These are phyloP conservation scores for Sinodicranocentrus sp. DNA, from an alignment of 2,888 invertebrate genomes.

Conservation along the genomic window DNA sequence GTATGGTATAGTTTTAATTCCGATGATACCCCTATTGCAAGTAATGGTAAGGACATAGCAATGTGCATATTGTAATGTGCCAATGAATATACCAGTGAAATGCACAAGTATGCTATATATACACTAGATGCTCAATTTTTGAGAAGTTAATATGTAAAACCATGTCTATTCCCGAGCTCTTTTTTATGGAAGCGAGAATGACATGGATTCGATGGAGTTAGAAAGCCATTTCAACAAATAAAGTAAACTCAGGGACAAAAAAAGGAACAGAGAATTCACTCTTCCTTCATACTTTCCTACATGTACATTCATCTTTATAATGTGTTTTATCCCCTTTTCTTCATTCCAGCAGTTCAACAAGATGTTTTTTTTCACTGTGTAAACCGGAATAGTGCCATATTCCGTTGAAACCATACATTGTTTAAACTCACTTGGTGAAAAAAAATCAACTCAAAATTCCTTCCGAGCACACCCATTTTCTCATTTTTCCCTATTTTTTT, in stretches of 20 bases:
- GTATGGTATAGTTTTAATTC: neutral
- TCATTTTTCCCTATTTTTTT: conserved; percentile 14
- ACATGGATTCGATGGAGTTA: too few relatives aligned
- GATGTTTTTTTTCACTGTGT: neutral
- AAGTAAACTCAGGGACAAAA: too few relatives aligned
- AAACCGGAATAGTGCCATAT: neutral
- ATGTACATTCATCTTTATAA: neutral
- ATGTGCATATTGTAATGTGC: neutral
- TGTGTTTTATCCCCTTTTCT: neutral
- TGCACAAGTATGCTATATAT: too few relatives aligned
- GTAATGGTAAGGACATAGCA: neutral
- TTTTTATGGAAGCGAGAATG: too few relatives aligned
- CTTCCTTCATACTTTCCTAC: too few relatives aligned
- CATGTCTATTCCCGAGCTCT: too few relatives aligned
- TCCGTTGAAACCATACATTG: neutral
- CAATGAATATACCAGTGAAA: neutral
- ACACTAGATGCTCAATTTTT: too few relatives aligned
- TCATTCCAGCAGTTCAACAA: conserved; percentile 4
- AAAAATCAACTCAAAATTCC: conserved; percentile 21
- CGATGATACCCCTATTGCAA: neutral
- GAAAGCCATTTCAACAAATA: too few relatives aligned
- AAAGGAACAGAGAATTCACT: too few relatives aligned
- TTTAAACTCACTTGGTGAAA: conserved; percentile 19
- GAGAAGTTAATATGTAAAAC: too few relatives aligned
- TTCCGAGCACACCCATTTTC: conserved; percentile 3